phyloP scores from a whole-genome alignment of 2,113 vertebrate species.

The Colius striatus region DNA sequence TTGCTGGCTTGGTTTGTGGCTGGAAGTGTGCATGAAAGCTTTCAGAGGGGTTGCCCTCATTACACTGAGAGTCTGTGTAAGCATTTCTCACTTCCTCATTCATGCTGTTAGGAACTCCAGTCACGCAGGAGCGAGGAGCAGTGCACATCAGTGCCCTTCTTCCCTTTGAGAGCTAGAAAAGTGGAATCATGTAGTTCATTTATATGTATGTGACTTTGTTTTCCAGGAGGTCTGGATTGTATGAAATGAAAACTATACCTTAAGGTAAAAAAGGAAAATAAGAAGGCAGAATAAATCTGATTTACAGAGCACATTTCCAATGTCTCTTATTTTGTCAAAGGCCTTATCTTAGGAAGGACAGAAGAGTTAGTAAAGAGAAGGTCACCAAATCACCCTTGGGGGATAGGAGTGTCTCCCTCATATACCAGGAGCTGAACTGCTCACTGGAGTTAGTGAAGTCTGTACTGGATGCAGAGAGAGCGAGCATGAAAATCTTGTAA shows the following conservation, averaged over 20 bases:
- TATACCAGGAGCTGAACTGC: neutral
- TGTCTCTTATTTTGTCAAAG: neutral
- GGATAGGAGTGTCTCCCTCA: neutral
- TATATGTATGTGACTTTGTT: neutral
- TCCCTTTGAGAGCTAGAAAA: neutral
- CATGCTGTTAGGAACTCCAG: neutral
- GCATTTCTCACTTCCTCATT: neutral
- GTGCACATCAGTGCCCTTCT: neutral
- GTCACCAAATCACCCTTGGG: neutral
- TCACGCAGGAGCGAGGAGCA: neutral
- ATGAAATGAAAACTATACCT: neutral
- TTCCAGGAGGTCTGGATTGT: neutral
- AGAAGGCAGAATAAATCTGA: neutral
- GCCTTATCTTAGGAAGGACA: neutral
- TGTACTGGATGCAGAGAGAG: neutral
- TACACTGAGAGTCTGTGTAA: neutral
- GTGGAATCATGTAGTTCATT: neutral
- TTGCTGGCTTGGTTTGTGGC: neutral
- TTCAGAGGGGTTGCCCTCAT: neutral
- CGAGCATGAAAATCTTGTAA: neutral
- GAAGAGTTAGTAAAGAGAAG: neutral
- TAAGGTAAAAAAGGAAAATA: neutral
- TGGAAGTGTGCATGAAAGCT: neutral
- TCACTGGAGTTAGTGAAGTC: neutral
- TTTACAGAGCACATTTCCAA: neutral